These are phyloP conservation scores for Chironomus tepperi DNA, from an alignment of 1,140 invertebrate species.

Conservation along the genomic window DNA sequence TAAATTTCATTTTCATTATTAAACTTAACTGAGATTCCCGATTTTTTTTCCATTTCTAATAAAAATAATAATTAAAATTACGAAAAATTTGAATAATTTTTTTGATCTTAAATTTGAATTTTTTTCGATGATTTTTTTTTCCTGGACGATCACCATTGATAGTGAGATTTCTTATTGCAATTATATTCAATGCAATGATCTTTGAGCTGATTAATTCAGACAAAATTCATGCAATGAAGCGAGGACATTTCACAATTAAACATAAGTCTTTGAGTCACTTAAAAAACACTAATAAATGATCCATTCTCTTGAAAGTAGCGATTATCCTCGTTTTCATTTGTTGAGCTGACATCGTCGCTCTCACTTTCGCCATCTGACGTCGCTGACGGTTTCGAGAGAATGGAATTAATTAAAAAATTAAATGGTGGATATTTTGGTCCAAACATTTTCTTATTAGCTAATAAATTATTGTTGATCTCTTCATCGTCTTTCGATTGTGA, in stretches of 20 bases:
- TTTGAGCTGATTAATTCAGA: no score
- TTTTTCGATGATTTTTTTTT: background rate
- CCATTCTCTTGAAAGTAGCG: slow-evolving; percentile 23
- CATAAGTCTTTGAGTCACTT: background rate
- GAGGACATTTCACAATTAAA: background rate
- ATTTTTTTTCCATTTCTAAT: background rate
- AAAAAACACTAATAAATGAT: slow-evolving; percentile 17
- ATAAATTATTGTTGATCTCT: background rate
- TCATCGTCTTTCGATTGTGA: background rate
- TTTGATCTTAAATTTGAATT: background rate
- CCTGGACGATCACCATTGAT: background rate
- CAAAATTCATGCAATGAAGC: no score
- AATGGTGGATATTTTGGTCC: slow-evolving; percentile 23
- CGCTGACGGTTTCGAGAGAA: slow-evolving; percentile 23
- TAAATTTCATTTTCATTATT: background rate
- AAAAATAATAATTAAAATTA: slow-evolving; percentile 6
- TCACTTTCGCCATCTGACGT: slow-evolving; percentile 21
- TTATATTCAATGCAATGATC: no score
- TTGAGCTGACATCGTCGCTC: slow-evolving; percentile 17
- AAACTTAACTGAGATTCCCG: slow-evolving; percentile 1
- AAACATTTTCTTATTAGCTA: slow-evolving; percentile 20
- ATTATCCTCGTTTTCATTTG: slow-evolving; percentile 21
- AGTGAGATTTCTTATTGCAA: no score
- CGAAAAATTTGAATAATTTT: background rate
- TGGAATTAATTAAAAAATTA: slow-evolving; percentile 24